Conservation (phyloP, 92 coral and sea anemone species). For the Ricordea florida region DNA sequence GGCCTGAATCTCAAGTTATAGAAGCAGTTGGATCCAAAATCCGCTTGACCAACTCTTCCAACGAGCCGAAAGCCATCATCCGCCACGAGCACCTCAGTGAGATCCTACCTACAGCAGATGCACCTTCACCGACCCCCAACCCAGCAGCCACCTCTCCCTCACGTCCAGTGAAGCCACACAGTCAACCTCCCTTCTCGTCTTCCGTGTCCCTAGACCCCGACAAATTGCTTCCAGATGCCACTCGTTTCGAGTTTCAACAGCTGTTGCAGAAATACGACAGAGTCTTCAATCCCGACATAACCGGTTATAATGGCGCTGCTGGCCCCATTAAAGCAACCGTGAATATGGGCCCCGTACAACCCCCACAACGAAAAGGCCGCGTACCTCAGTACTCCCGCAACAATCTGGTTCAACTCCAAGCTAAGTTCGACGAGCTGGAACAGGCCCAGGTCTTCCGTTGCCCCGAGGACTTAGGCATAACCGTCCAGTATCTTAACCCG, state of each 20-base stretch:
- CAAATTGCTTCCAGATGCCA: conserved; percentile 18
- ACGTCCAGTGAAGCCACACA: too few species aligned
- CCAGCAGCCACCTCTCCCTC: neutral
- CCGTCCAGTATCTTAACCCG: conserved; percentile 44
- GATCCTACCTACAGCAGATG: conserved; percentile 1
- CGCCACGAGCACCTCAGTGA: conserved; percentile 57
- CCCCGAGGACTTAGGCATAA: conserved; percentile 42
- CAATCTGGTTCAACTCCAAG: conserved; percentile 20
- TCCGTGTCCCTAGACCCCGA: conserved; percentile 44
- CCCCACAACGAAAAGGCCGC: conserved; percentile 50
- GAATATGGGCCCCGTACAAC: conserved; percentile 38
- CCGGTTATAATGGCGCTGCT: conserved; percentile 39
- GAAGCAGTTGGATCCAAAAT: conserved; percentile 40
- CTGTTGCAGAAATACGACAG: conserved; percentile 10
- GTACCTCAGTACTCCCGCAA: conserved; percentile 16
- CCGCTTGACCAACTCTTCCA: conserved; percentile 35
- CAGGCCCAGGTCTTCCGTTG: conserved; percentile 13
- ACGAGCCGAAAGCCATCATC: conserved; percentile 26
- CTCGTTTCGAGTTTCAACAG: conserved; percentile 13
- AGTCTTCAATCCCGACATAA: conserved; percentile 31
- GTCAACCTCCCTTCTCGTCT: too few species aligned
- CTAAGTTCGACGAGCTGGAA: conserved; percentile 38
- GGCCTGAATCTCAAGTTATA: conserved; percentile 68
- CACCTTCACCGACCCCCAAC: neutral
- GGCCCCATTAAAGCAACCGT: conserved; percentile 29